Percentiles rank a stretch among this genome's conserved stretches.
These are phyloP conservation scores for Darevskia mixta DNA, from an alignment of 2,797 vertebrate species.

Conservation along the genomic window DNA sequence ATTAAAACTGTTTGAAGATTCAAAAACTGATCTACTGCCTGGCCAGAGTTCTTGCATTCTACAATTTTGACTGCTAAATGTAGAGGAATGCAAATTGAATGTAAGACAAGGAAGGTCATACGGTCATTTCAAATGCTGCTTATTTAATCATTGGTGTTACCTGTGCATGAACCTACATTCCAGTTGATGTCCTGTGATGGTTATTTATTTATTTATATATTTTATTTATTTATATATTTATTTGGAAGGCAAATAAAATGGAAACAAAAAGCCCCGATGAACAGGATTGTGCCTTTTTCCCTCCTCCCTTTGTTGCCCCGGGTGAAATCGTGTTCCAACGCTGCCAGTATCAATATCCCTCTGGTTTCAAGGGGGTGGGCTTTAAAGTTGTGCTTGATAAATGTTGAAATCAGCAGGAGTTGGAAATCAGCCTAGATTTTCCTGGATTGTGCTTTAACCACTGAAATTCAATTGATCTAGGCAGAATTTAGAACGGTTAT, in stretches of 20 bases:
- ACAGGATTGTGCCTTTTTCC: background rate
- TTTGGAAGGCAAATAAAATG: slow-evolving; percentile 8
- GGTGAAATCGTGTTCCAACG: accelerated
- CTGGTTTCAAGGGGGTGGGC: background rate
- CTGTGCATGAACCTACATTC: slow-evolving; percentile 2
- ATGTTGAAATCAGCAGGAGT: background rate
- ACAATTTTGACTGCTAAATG: too few species aligned
- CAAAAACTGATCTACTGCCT: too few species aligned
- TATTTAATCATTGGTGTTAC: background rate
- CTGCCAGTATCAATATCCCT: background rate
- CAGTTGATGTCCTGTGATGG: background rate
- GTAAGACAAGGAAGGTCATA: background rate
- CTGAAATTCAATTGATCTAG: background rate
- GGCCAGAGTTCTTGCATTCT: too few species aligned
- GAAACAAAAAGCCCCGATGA: background rate
- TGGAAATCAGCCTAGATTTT: background rate
- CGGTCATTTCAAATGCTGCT: background rate
- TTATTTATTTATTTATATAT: background rate
- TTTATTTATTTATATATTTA: background rate
- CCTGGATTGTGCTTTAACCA: background rate
- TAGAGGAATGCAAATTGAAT: background rate
- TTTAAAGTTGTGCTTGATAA: background rate
- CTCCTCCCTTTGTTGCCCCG: background rate
- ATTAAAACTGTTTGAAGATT: too few species aligned
- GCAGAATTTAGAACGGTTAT: too few species aligned